Percentiles rank a stretch among this genome's conserved stretches.
phyloP scores from a whole-genome alignment of 1,140 invertebrate species.

The Heliconius melpomene region DNA sequence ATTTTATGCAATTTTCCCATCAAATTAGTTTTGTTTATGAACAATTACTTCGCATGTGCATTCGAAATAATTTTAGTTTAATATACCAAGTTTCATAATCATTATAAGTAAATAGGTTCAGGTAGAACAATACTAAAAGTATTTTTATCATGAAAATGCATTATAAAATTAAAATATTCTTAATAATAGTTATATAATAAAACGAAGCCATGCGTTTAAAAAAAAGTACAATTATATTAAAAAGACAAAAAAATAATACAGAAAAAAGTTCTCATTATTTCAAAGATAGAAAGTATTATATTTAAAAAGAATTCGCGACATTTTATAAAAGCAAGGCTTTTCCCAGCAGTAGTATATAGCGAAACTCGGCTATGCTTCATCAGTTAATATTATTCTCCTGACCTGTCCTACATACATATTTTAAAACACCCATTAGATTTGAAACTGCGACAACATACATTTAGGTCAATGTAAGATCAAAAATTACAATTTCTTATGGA shows the following conservation, averaged over 20 bases:
- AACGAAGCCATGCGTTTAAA: background rate
- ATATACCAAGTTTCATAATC: too few relatives aligned
- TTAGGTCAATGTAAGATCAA: background rate
- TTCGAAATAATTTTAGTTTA: too few relatives aligned
- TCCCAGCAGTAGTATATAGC: constrained; percentile 3
- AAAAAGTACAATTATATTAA: background rate
- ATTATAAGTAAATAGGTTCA: too few relatives aligned
- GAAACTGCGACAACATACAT: constrained; percentile 15
- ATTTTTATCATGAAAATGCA: too few relatives aligned
- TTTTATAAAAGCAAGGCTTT: constrained; percentile 9
- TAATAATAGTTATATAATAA: background rate
- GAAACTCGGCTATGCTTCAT: constrained; percentile 21
- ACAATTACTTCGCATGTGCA: too few relatives aligned
- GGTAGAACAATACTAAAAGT: too few relatives aligned
- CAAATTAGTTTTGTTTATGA: too few relatives aligned
- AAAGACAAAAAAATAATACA: background rate
- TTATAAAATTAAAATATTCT: too few relatives aligned
- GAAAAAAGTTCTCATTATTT: constrained; percentile 2
- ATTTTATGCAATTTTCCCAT: too few relatives aligned
- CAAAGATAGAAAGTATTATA: constrained; percentile 1
- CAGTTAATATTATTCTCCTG: constrained; percentile 41
- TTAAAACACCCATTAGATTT: constrained; percentile 39
- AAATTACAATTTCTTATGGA: background rate
- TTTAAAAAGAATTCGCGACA: background rate
- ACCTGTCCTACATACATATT: constrained; percentile 55